Base-by-base conservation (phyloP, 2,113 vertebrate species). In the Butorides virescens region DNA sequence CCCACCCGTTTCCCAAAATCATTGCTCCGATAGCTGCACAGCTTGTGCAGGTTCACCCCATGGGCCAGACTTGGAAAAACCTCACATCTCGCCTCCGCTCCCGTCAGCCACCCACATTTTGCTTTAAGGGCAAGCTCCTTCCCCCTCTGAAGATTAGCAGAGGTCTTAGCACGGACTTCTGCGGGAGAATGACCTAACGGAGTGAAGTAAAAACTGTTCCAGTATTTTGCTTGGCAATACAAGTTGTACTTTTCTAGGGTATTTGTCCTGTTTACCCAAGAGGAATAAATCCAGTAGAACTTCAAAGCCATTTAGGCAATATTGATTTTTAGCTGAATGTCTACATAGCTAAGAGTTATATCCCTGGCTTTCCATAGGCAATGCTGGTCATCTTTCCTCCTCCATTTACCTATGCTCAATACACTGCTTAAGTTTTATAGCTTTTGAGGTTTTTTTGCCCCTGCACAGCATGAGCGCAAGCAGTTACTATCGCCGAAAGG, bases 251-350 rank as follows among this genome's bases (percentile, higher is more conserved):
- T 93, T 91, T 65, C 23, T 29, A 62, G 22, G 22, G 13, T 75
- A 27, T 71, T 88, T 96, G 73, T 92, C 83, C 44, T 87, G 39
- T 92, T 94, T 75, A 92, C 75, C 56, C 70, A 47, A 58, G 87
- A 90, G 87, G 67, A 92, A 83, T 90, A 86, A 93, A 88, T 93
- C 74, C 66, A 76, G 21, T n/a, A 50, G 37, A 74, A 80, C 23
- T 81, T 92, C 72, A 84, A 61, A 91, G 62, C 30, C 47, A 4
- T 92, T 94, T 84, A 86, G 81, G 92, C 90, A 80, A 70, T 72
- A 49, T 2, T 89, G 20, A 78, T 88, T 79, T 81, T 90, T 71
- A 74, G 61, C 61, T 93, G 89, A 53, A 58, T 37, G 72, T 76
- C 77, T 84, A 1, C 50, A 21, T 36, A 88, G 85, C 49, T 67